phyloP scores from a whole-genome alignment of 2,888 invertebrate genomes.

The Noctua comes region DNA sequence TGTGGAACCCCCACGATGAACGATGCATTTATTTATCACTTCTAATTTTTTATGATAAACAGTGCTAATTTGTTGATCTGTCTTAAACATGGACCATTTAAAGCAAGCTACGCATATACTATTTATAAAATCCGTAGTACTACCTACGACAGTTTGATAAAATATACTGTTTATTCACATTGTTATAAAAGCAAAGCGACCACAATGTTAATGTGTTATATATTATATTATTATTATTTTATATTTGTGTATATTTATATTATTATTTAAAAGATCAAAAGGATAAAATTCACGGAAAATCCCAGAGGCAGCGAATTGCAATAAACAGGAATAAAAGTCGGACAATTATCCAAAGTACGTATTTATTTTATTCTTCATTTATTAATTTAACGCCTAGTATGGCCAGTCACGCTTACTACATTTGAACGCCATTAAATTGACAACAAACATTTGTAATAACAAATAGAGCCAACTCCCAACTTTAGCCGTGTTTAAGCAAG shows the following conservation, averaged over 20 bases:
- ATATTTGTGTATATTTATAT: no score
- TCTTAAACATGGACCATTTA: neutral
- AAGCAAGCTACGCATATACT: neutral
- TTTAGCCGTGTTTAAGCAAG: neutral
- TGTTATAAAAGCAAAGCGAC: neutral
- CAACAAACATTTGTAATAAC: neutral
- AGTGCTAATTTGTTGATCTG: neutral
- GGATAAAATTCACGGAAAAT: conserved; percentile 18
- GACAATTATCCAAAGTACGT: conserved; percentile 11
- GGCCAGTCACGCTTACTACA: neutral
- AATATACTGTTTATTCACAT: neutral
- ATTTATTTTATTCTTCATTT: conserved; percentile 9
- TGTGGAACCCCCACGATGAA: conserved; percentile 13
- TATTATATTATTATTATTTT: no score
- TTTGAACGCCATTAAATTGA: neutral
- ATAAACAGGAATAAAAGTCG: conserved; percentile 29
- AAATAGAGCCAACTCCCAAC: neutral
- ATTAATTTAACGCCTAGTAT: conserved; percentile 3
- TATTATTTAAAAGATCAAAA: neutral
- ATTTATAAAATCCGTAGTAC: no score
- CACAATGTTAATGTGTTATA: no score
- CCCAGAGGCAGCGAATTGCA: neutral
- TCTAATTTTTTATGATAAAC: conserved; percentile 22
- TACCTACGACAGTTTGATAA: neutral
- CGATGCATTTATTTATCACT: neutral